A percentile compares a stretch with the other conserved stretches of the same genome.
These are phyloP conservation scores for Okapia johnstoni DNA, from an alignment of 2,113 vertebrate genomes.

Conservation along the genomic window DNA sequence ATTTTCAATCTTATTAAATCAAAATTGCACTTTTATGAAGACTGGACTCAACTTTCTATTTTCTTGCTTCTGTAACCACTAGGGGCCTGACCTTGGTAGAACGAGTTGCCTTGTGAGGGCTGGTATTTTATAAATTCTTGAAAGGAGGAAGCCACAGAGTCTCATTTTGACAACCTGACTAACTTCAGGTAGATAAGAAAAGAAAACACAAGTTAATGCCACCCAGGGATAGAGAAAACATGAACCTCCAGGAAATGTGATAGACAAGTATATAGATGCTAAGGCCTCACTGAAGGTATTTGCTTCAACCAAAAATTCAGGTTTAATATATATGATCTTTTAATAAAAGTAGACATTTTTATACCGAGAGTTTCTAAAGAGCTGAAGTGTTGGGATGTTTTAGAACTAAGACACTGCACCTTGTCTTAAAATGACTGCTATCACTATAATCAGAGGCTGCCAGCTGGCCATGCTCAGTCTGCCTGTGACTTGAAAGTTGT, in stretches of 20 bases:
- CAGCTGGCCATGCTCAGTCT: too few species aligned
- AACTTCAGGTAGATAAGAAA: conserved; percentile 40
- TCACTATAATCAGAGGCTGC: not conserved
- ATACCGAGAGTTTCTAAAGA: not conserved
- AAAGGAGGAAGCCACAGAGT: not conserved
- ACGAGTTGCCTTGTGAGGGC: not conserved
- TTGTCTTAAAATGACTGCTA: not conserved
- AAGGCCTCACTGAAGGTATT: not conserved
- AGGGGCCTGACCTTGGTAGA: not conserved
- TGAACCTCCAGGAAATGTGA: not conserved
- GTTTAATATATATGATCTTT: not conserved
- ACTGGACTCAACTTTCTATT: not conserved
- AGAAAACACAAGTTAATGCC: conserved; percentile 35
- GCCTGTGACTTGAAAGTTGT: not conserved
- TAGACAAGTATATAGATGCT: not conserved
- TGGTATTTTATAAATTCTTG: conserved; percentile 20
- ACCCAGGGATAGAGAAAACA: not conserved
- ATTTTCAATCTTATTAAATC: conserved; percentile 43
- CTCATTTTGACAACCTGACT: conserved; percentile 31
- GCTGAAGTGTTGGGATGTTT: not conserved
- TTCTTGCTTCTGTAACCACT: not conserved
- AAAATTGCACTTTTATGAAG: conserved; percentile 12
- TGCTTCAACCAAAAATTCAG: not conserved
- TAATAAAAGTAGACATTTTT: conserved; percentile 20
- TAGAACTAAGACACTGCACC: not conserved